Evolutionary conservation across 2,888 invertebrate species (phyloP).

Genomic region (Oscheius sp.): DNA sequence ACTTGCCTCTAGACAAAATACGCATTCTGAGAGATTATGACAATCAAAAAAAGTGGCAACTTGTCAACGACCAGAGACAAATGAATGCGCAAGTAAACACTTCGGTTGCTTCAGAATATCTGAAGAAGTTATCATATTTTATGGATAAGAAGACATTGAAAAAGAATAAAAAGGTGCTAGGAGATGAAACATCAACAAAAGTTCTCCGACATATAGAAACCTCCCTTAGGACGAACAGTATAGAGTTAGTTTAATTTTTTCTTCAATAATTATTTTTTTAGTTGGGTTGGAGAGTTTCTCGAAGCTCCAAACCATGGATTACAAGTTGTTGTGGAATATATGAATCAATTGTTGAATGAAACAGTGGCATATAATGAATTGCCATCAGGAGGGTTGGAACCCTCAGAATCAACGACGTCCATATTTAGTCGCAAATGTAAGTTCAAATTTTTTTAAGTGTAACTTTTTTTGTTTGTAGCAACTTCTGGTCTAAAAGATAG

Average conservation of each 20-base stretch:
- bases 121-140: conserved; percentile 92
- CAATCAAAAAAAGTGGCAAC: conserved; percentile 98
- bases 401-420: conserved; percentile 25
- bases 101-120: conserved; percentile 85
- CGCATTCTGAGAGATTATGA: conserved; percentile 94
- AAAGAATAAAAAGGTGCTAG: conserved; percentile 41
- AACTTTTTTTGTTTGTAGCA: background rate
- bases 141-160: conserved; percentile 82
- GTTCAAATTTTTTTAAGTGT: background rate
- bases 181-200: conserved; percentile 89
- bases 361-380: conserved; percentile 17
- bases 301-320: conserved; percentile 95
- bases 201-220: conserved; percentile 97
- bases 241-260: conserved; percentile 83
- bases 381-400: background rate
- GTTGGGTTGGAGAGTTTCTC: conserved; percentile 98
- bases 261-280: conserved; percentile 75
- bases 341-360: conserved; percentile 78
- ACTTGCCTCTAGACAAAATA: conserved; percentile 97
- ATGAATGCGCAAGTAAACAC: conserved; percentile 45
- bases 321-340: conserved; percentile 95
- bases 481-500: conserved; percentile 6
- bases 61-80: conserved; percentile 86
- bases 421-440: conserved; percentile 25
- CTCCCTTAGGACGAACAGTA: conserved; percentile 96